Percentiles rank a stretch among this genome's conserved stretches.
phyloP scores from a whole-genome alignment of 2,888 invertebrate species.

The Camptogramma bilineatum region DNA sequence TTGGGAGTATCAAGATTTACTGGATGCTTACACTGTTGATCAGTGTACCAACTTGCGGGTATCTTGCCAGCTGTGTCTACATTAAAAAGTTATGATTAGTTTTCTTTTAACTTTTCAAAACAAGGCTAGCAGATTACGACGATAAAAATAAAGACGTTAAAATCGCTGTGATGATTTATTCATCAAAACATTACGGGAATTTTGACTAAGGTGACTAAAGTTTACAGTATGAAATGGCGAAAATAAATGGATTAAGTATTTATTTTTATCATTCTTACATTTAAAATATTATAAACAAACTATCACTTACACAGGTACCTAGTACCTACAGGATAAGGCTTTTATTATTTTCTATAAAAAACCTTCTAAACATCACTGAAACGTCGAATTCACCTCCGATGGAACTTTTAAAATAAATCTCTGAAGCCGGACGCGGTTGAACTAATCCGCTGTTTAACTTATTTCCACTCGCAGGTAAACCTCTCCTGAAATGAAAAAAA shows the following conservation, averaged over 20 bases:
- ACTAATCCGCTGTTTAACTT: constrained; percentile 59
- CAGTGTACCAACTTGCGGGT: constrained; percentile 12
- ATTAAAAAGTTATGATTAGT: constrained; percentile 31
- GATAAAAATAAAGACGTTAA: constrained; percentile 4
- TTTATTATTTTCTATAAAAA: too few species aligned
- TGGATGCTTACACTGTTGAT: constrained; percentile 11
- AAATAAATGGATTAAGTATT: too few species aligned
- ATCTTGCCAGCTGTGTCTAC: constrained; percentile 23
- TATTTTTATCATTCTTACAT: background rate
- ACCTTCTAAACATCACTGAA: background rate
- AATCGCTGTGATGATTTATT: background rate
- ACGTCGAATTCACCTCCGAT: constrained; percentile 22
- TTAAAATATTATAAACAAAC: background rate
- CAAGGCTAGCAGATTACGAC: constrained; percentile 4
- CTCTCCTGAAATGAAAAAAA: constrained; percentile 14
- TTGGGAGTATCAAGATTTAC: constrained; percentile 4
- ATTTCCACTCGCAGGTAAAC: constrained; percentile 26
- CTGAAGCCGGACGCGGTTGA: constrained; percentile 62
- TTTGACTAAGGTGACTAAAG: background rate
- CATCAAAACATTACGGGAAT: background rate
- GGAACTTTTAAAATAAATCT: constrained; percentile 78
- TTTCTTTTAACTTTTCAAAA: constrained; percentile 23
- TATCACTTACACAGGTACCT: too few species aligned
- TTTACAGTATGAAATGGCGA: too few species aligned
- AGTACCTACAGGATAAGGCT: too few species aligned